phyloP scores from a whole-genome alignment of 2,888 invertebrate species.

The Adineta ricciae region DNA sequence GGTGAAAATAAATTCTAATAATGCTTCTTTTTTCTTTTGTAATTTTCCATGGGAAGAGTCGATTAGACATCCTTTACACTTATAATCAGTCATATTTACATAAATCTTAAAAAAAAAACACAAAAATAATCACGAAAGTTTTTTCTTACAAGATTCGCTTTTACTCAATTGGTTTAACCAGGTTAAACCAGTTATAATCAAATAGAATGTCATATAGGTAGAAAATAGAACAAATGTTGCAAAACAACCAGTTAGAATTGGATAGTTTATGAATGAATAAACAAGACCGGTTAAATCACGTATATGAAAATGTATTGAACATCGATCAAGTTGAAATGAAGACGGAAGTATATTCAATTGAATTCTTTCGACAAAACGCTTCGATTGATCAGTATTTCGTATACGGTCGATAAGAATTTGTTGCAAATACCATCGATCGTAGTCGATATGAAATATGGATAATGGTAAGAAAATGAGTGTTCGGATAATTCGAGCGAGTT shows the following conservation, averaged over 20 bases:
- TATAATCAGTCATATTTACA: neutral
- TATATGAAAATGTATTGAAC: neutral
- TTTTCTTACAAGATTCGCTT: neutral
- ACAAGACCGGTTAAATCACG: neutral
- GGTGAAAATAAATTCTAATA: neutral
- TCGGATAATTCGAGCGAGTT: neutral
- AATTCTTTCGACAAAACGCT: neutral
- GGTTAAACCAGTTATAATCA: neutral
- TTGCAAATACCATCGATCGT: neutral
- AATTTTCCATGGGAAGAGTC: neutral
- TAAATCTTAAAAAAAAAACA: neutral
- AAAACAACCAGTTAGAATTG: neutral
- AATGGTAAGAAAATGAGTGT: neutral
- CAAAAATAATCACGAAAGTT: neutral
- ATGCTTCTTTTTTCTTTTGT: neutral
- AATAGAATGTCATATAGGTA: neutral
- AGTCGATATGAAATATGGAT: neutral
- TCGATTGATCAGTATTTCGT: neutral
- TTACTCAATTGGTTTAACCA: neutral
- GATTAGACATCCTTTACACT: neutral
- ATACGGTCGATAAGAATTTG: neutral
- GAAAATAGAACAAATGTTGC: neutral
- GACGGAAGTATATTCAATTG: neutral
- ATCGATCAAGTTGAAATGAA: neutral
- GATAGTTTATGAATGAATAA: conserved; percentile 5